These are phyloP conservation scores for Apomyelois bistriatella DNA, from an alignment of 2,888 invertebrate genomes.

Conservation along the genomic window DNA sequence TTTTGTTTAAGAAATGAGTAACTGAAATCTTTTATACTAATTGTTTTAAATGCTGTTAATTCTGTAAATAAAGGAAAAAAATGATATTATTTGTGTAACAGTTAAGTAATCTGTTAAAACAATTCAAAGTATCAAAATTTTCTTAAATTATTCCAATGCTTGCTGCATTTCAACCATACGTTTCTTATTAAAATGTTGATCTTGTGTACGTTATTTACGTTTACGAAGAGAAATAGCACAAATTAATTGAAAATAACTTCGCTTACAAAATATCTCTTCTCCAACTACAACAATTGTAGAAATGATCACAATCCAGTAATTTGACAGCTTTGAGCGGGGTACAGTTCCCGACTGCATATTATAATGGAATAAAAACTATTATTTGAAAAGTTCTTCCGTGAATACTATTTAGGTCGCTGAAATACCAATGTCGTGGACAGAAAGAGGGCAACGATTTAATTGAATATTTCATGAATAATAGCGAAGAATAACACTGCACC, in stretches of 20 bases:
- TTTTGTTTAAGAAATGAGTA: too few relatives aligned
- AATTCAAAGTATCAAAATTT: too few relatives aligned
- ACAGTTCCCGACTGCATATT: constrained; percentile 11
- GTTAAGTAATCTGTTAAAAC: too few relatives aligned
- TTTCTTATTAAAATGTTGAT: not conserved
- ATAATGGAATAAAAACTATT: constrained; percentile 14
- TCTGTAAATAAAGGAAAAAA: too few relatives aligned
- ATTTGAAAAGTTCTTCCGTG: constrained; percentile 14
- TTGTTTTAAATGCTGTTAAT: too few relatives aligned
- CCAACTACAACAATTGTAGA: not conserved
- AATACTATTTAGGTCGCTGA: constrained; percentile 20
- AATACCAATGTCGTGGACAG: constrained; percentile 27
- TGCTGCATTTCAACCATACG: not conserved
- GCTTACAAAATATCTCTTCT: constrained; percentile 7
- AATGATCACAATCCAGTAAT: constrained; percentile 9
- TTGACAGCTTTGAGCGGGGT: constrained; percentile 16
- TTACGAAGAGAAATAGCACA: not conserved
- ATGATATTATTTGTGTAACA: too few relatives aligned
- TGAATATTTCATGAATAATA: constrained; percentile 34
- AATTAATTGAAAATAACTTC: constrained; percentile 6
- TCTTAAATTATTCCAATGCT: too few relatives aligned
- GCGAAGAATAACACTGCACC: constrained; percentile 26
- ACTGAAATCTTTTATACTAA: too few relatives aligned
- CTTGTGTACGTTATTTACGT: not conserved
- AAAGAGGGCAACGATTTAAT: constrained; percentile 28